Percentiles rank a stretch among this genome's conserved stretches.
Conservation (phyloP, 2,888 invertebrate species). For the Hemistola chrysoprasaria region DNA sequence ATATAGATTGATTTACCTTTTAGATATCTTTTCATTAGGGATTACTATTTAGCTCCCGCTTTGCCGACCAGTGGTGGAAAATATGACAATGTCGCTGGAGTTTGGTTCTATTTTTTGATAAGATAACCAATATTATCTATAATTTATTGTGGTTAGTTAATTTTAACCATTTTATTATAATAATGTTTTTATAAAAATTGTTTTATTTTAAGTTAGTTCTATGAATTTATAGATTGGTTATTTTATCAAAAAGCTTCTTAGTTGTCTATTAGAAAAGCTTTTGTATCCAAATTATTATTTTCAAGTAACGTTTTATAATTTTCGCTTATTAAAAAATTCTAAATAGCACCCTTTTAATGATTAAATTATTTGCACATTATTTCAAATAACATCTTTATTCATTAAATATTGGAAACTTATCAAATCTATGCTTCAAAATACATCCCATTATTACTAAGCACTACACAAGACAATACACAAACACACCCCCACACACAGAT, state of each 20-base stretch:
- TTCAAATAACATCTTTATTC: conserved; percentile 4
- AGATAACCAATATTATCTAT: conserved; percentile 29
- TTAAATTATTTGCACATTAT: conserved; percentile 11
- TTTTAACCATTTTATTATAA: too few relatives aligned
- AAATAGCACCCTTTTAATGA: conserved; percentile 19
- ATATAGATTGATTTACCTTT: too few relatives aligned
- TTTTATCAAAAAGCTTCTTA: conserved; percentile 55
- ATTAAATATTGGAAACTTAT: conserved; percentile 4
- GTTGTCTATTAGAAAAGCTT: conserved; percentile 64
- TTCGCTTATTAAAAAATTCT: conserved; percentile 24
- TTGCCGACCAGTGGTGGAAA: conserved; percentile 67
- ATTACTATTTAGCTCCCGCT: conserved; percentile 57
- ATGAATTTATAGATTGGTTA: conserved; percentile 28
- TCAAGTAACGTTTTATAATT: conserved; percentile 26
- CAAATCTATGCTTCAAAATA: neutral
- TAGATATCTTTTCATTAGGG: conserved; percentile 45
- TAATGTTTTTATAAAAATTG: neutral
- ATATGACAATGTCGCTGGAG: conserved; percentile 54
- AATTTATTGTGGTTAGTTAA: too few relatives aligned
- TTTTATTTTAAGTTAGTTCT: too few relatives aligned
- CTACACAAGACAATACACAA: conserved; percentile 10
- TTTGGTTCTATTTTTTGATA: conserved; percentile 46
- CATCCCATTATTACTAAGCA: neutral
- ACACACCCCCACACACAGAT: conserved; percentile 17
- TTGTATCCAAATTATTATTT: conserved; percentile 52